These are phyloP conservation scores for Ariopsis seemanni DNA, from an alignment of 2,113 vertebrate species.

Conservation along the genomic window DNA sequence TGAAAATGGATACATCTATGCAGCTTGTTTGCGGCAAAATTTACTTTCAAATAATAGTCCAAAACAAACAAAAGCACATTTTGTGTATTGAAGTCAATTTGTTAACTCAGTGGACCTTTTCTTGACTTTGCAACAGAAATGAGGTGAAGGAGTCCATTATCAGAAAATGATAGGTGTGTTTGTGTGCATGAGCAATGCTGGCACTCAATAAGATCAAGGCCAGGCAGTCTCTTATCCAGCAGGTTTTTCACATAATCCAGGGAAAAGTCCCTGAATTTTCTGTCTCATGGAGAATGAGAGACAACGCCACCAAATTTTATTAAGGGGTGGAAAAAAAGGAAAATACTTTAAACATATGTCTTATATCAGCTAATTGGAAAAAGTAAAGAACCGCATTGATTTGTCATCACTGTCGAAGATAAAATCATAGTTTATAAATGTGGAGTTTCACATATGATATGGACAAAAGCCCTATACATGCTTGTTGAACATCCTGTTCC, in stretches of 20 bases:
- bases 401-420: not conserved
- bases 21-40: not conserved
- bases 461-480: not conserved
- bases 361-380: not conserved
- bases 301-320: not conserved
- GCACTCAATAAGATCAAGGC: slow-evolving; percentile 59
- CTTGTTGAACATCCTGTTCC: not conserved
- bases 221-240: slow-evolving; percentile 42
- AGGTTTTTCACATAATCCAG: not conserved
- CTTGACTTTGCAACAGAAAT: slow-evolving; percentile 41
- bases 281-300: not conserved
- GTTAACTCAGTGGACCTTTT: slow-evolving; percentile 34
- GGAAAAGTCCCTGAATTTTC: not conserved
- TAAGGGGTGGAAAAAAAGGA: not conserved
- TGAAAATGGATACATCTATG: not conserved
- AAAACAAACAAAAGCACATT: not conserved
- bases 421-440: no score
- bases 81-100: not conserved
- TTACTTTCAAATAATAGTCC: not conserved
- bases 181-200: slow-evolving; percentile 50
- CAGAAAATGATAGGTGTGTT: slow-evolving; percentile 31
- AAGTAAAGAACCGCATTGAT: not conserved
- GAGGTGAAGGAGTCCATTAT: slow-evolving; percentile 30
- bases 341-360: not conserved
- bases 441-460: not conserved